Evolutionary conservation across 2,797 vertebrate genomes (phyloP), one percentile per base, ranked within the genome.

Genomic region (Spinus pinus): DNA sequence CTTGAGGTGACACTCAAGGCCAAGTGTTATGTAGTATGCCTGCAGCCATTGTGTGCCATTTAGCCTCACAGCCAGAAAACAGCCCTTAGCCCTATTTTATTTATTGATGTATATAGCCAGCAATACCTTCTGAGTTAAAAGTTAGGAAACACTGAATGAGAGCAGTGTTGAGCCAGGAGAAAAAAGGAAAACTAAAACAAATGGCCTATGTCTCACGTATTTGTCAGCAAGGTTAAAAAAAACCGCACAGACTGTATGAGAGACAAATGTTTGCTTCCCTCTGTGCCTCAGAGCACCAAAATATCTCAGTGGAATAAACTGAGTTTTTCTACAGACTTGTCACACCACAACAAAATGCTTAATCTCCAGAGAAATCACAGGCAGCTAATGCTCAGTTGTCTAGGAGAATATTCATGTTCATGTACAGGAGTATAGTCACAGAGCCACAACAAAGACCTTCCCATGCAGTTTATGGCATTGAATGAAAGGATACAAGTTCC

Each of bases 151-250:
- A 70, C 60, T 85, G 85, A 87, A 85, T 42, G 25, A 88, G 37
- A 33, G 27, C 58, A 78, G 56, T 64, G 27, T 85, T 83, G 64
- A 95, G 54, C 72, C 46, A 81, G 44, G 54, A 82, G 33, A 87
- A 92, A 89, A 88, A 78, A 53, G 6, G 54, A 94, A 81, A 83
- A 71, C 71, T 83, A 67, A 95, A 85, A 94, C 75, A 89, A 96
- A 81, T 83, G 53, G 9, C 23, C 33, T 74, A 50, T 71, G 46
- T 88, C 61, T 61, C 49, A 67, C 10, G 4, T 85, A 41, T 85
- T 93, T 94, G 79, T 92, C 84, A 83, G 75, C n/a, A 87, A 91
- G 61, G 85, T 95, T 91, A 57, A 91, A 89, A 86, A 35, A 84
- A 93, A 87, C 50, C 4, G 7, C 39, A 41, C 41, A 41, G 47